Percentiles rank a stretch among this genome's conserved stretches.
phyloP scores from a whole-genome alignment of 35 echinoderm and acorn worm species.

The Heliocidaris erythrogramma region DNA sequence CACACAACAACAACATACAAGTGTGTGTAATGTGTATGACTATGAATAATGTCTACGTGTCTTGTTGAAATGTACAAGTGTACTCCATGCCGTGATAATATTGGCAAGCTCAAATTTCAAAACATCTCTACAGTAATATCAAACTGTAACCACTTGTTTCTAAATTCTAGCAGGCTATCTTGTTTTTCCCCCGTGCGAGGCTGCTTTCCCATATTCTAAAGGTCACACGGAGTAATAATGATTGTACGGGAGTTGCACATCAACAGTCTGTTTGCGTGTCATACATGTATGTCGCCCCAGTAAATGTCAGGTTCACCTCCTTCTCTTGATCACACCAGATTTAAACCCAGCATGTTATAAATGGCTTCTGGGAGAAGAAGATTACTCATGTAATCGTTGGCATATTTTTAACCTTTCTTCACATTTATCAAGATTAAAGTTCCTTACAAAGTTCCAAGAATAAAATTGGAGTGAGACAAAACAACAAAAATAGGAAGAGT shows the following conservation, averaged over 20 bases:
- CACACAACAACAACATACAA: background rate
- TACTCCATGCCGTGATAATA: background rate
- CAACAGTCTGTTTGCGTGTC: background rate
- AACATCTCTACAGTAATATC: background rate
- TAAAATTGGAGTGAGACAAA: background rate
- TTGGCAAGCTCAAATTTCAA: background rate
- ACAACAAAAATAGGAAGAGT: background rate
- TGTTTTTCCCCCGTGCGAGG: background rate
- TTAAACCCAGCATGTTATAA: background rate
- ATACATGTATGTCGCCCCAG: background rate
- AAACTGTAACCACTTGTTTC: background rate
- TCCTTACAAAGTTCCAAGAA: background rate
- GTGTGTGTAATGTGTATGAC: background rate
- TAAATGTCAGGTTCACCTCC: background rate
- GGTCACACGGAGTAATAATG: background rate
- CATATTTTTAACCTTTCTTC: background rate
- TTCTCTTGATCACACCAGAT: background rate
- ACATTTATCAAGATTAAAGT: background rate
- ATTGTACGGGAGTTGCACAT: slow-evolving; percentile 15
- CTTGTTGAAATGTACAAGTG: background rate
- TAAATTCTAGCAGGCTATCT: background rate
- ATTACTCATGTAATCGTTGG: background rate
- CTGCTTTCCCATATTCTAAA: background rate
- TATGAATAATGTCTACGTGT: background rate
- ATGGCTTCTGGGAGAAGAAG: background rate